Evolutionary conservation across 2,888 invertebrate species (phyloP), one percentile per base, ranked within the genome.

Genomic region (Microdon myrmicae): DNA sequence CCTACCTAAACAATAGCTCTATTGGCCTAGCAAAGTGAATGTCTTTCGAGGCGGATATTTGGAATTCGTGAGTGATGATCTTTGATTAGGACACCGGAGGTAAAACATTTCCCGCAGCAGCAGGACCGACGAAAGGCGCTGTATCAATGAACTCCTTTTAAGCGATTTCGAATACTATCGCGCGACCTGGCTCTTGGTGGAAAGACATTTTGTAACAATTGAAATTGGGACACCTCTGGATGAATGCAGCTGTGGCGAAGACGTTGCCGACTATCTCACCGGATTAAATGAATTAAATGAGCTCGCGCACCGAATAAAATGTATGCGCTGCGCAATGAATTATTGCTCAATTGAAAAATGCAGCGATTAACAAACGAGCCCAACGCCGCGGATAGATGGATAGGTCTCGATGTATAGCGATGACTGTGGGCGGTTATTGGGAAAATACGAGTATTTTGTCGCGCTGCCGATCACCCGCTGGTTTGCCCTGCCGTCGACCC

Each of bases 61-160:
- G 41, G 41, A 56, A 53, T 64, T 64, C 64, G 64, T 64, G 64
- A 64, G 64, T 56, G 64, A 64, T 64, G 64, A 64, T 64, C 64
- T 64, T 51, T 56, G 64, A 64, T 64, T 64, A 64, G 64, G 64
- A 64, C 56, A 45, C 49, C 48, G 16, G n/a, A n/a, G n/a, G n/a
- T n/a, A n/a, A n/a, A n/a, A n/a, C n/a, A n/a, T n/a, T n/a, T n/a
- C n/a, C 22, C 16, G 31, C 23, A 26, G 14, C 31, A 22, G 13
- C 23, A 44, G n/a, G n/a, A n/a, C n/a, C n/a, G n/a, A n/a, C n/a
- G n/a, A n/a, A n/a, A 19, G 16, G 34, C 34, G 37, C 13, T 19
- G 23, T 17, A 39, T 19, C 34, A 22, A 35, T 35, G 64, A 64
- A 64, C 64, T 64, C 39, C 55, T 64, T 64, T 64, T 64, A 56